Percentiles rank a stretch among this genome's conserved stretches.
Conservation (phyloP, 2,888 invertebrate genomes). For the Hypomecis punctinalis region DNA sequence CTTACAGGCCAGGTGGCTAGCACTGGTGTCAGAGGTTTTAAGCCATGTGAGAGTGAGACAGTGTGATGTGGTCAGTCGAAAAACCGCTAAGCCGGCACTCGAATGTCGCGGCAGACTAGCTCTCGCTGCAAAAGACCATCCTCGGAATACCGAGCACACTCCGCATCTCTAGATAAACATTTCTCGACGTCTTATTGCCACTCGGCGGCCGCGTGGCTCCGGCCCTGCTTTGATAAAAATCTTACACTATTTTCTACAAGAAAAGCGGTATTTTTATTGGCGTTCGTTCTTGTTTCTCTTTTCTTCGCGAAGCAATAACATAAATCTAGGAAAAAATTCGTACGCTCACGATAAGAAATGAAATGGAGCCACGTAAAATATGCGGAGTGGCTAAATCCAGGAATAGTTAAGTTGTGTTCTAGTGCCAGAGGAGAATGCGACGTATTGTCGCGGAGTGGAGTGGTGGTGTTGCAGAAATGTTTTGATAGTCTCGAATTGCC, state of each 20-base stretch:
- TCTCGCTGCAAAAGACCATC: neutral
- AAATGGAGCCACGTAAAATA: conserved; percentile 6
- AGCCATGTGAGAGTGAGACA: too few relatives aligned
- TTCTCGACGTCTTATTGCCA: neutral
- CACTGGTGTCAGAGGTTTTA: too few relatives aligned
- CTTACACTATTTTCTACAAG: conserved; percentile 7
- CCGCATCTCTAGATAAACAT: neutral
- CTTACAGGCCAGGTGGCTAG: too few relatives aligned
- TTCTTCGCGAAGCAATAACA: conserved; percentile 17
- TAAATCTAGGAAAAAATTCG: conserved; percentile 21
- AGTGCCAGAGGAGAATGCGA: neutral
- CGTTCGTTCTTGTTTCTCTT: conserved; percentile 20
- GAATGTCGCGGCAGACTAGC: neutral
- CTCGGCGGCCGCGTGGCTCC: conserved; percentile 2
- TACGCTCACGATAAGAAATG: conserved; percentile 8
- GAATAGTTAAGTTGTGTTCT: conserved; percentile 4
- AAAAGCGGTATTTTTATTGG: conserved; percentile 28
- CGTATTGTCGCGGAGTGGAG: neutral
- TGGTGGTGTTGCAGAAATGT: too few relatives aligned
- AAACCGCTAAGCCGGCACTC: neutral
- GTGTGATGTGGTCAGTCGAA: too few relatives aligned
- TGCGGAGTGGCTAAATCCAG: neutral
- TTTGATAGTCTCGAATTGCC: too few relatives aligned
- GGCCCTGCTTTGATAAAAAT: neutral
- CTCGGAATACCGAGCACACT: neutral